phyloP scores from a whole-genome alignment of 2,797 vertebrate genomes.

The Karalla daura region DNA sequence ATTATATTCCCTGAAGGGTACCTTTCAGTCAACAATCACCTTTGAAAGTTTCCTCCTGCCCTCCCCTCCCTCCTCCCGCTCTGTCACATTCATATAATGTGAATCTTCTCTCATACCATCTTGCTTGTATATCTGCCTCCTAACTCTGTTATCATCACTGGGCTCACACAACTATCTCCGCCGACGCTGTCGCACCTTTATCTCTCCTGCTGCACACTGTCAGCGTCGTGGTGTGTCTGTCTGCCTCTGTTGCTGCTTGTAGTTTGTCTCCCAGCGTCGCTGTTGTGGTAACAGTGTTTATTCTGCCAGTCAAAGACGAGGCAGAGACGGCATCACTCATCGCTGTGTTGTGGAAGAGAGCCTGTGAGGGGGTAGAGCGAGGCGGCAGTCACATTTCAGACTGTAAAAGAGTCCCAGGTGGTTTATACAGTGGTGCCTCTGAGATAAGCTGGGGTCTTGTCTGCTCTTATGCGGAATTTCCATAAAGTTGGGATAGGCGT shows the following conservation, averaged over 20 bases:
- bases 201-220: conserved; percentile 54
- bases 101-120: conserved; percentile 41
- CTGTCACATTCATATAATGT: conserved; percentile 40
- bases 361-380: conserved; percentile 3
- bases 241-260: conserved; percentile 62
- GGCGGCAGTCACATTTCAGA: conserved; percentile 60
- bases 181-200: conserved; percentile 62
- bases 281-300: conserved; percentile 69
- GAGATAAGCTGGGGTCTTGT: conserved; percentile 70
- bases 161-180: conserved; percentile 48
- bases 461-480: conserved; percentile 59
- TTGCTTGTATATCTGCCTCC: conserved; percentile 48
- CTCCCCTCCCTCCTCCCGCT: conserved; percentile 10
- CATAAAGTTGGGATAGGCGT: conserved; percentile 39
- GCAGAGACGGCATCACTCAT: conserved; percentile 70
- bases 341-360: conserved; percentile 48
- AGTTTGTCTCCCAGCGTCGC: conserved; percentile 68
- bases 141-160: conserved; percentile 59
- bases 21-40: conserved; percentile 29
- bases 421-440: conserved; percentile 57
- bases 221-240: conserved; percentile 64
- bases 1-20: conserved; percentile 22
- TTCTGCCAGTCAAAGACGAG: conserved; percentile 73
- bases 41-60: conserved; percentile 41
- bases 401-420: conserved; percentile 68